Evolutionary conservation across 2,888 invertebrate species (phyloP), one percentile per base, ranked within the genome.

Genomic region (Embidobia sp.): DNA sequence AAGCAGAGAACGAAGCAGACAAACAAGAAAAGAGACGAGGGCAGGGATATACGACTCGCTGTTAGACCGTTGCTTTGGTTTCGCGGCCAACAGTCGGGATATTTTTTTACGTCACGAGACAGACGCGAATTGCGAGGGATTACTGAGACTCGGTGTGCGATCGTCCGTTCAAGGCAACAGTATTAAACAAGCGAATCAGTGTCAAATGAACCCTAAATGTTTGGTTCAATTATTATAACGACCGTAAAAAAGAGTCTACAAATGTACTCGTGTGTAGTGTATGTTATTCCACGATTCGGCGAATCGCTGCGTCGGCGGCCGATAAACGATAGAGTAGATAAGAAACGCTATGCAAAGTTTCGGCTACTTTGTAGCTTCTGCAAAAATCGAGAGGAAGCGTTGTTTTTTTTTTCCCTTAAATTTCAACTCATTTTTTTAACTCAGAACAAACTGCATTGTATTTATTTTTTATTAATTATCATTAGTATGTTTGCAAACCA

Each of bases 21-120:
- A 33, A 40, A 37, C 7, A 33, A 15, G 3, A 46, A 33, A 29
- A 6, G 27, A 44, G 22, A 1, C 22, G 11, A 22, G n/a, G n/a
- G n/a, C n/a, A n/a, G n/a, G n/a, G n/a, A n/a, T n/a, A n/a, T n/a
- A n/a, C n/a, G n/a, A n/a, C n/a, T n/a, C 7, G n/a, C 15, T 29
- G 44, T 44, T 22, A n/a, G 11, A 44, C 29, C n/a, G 29, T 48
- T 16, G 18, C 18, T 33, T 46, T 46, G 18, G 10, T 33, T 46
- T 46, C 51, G 7, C 11, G 33, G n/a, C 51, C n/a, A n/a, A n/a
- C n/a, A n/a, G n/a, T 31, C 37, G 37, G 37, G 13, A 64, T 63
- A 63, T 63, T 63, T 63, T 61, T 61, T 40, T 61, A 63, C 26
- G 15, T 26, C 13, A 33, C 35, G 46, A 4, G 18, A 13, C 44